phyloP scores from a whole-genome alignment of 2,113 vertebrate species.

The Dascyllus trimaculatus region DNA sequence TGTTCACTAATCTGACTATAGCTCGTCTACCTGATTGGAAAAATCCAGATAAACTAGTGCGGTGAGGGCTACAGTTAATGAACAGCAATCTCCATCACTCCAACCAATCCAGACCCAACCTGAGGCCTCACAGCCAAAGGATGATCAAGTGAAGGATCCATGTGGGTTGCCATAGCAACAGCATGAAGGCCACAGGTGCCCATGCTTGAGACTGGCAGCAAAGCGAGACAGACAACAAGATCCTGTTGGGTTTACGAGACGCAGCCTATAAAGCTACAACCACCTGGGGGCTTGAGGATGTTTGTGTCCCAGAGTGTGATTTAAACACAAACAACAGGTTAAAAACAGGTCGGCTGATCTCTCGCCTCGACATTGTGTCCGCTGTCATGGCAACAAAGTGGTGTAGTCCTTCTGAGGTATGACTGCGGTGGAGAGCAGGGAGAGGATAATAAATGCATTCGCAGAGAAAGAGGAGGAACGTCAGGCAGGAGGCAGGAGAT shows the following conservation, averaged over 20 bases:
- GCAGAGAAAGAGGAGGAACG: conserved; percentile 25
- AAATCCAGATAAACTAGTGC: neutral
- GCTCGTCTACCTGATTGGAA: neutral
- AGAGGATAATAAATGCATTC: conserved; percentile 40
- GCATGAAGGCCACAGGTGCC: conserved; percentile 48
- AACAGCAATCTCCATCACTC: neutral
- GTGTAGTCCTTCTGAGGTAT: conserved; percentile 14
- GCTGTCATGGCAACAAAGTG: conserved; percentile 72
- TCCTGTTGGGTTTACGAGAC: conserved; percentile 38
- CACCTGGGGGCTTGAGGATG: neutral
- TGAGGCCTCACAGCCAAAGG: conserved; percentile 19
- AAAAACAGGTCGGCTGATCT: conserved; percentile 28
- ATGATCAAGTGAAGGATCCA: neutral
- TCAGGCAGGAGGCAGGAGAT: conserved; percentile 18
- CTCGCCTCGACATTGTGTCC: conserved; percentile 43
- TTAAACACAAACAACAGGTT: conserved; percentile 47
- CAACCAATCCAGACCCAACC: conserved; percentile 26
- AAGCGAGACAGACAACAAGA: conserved; percentile 22
- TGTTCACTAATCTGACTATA: neutral
- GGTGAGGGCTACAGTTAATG: neutral
- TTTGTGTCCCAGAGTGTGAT: conserved; percentile 16
- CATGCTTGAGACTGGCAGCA: conserved; percentile 21
- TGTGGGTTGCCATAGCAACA: conserved; percentile 56
- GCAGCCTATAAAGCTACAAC: conserved; percentile 12
- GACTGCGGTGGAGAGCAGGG: neutral